Conservation (phyloP, 1,140 invertebrate genomes). For the Pogonus chalceus region DNA sequence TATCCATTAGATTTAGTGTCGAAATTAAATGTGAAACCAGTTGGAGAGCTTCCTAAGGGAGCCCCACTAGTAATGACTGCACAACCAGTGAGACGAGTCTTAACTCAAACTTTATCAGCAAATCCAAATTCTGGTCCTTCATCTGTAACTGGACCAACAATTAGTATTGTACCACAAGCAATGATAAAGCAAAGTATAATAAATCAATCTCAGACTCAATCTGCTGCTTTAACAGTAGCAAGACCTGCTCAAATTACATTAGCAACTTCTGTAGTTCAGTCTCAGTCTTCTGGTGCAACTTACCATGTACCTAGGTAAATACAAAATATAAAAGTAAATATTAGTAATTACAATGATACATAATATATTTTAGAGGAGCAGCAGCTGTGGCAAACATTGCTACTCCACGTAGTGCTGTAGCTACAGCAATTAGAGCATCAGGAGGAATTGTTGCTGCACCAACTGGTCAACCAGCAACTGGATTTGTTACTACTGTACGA, state of each 20-base stretch:
- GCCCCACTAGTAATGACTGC: constrained; percentile 28
- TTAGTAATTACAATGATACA: not conserved
- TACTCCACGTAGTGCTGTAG: constrained; percentile 31
- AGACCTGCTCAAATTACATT: constrained; percentile 30
- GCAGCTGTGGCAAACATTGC: constrained; percentile 34
- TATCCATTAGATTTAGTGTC: constrained; percentile 31
- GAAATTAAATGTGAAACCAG: constrained; percentile 24
- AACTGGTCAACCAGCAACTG: constrained; percentile 17
- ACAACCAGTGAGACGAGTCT: constrained; percentile 28
- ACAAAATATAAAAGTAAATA: too few species aligned
- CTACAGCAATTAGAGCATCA: constrained; percentile 26
- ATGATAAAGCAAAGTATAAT: constrained; percentile 30
- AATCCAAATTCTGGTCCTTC: constrained; percentile 17
- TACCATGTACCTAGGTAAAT: constrained; percentile 28
- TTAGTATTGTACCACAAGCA: constrained; percentile 30
- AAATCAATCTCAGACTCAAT: not conserved
- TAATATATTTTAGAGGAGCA: constrained; percentile 22
- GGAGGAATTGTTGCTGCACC: constrained; percentile 28
- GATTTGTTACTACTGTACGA: not conserved
- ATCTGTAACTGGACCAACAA: constrained; percentile 22
- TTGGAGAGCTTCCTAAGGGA: constrained; percentile 28
- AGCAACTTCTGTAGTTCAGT: constrained; percentile 24
- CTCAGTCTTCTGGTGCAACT: constrained; percentile 19
- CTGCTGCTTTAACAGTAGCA: not conserved
- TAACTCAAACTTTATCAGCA: constrained; percentile 26